Percentiles rank a stretch among this genome's conserved stretches.
Evolutionary conservation across 2,797 vertebrate species (phyloP).

Genomic region (Cossypha polioptera): DNA sequence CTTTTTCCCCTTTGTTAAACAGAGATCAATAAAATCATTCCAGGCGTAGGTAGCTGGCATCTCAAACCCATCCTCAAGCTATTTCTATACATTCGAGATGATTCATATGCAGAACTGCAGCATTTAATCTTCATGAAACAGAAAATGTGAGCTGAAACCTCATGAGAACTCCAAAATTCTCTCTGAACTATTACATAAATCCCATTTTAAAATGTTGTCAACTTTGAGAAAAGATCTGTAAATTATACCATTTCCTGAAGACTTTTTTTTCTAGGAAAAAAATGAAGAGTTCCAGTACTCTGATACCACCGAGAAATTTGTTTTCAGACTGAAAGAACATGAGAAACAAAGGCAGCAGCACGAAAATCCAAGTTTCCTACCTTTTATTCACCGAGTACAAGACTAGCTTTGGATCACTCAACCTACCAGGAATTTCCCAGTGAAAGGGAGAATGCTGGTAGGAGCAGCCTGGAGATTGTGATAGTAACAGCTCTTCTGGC

Average conservation of each 20-base stretch:
- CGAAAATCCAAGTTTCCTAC: neutral
- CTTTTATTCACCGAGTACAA: neutral
- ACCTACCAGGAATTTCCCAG: neutral
- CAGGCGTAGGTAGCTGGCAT: neutral
- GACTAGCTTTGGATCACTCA: neutral
- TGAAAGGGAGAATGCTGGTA: neutral
- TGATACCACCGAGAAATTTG: neutral
- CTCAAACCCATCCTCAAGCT: neutral
- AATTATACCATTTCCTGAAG: neutral
- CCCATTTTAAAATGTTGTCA: neutral
- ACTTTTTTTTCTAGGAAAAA: neutral
- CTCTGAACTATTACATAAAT: neutral
- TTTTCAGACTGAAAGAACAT: neutral
- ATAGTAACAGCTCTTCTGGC: constrained; percentile 22
- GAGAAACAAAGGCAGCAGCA: neutral
- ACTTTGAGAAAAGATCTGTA: neutral
- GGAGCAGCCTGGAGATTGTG: neutral
- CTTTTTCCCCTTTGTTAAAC: neutral
- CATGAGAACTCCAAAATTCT: neutral
- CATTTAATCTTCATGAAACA: constrained; percentile 9
- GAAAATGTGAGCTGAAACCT: neutral
- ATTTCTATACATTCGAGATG: neutral
- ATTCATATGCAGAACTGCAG: neutral
- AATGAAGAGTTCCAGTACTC: neutral
- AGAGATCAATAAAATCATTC: neutral